A percentile compares a stretch with the other conserved stretches of the same genome.
phyloP scores from a whole-genome alignment of 1,140 invertebrate genomes.

The Himalopsyche phryganea region DNA sequence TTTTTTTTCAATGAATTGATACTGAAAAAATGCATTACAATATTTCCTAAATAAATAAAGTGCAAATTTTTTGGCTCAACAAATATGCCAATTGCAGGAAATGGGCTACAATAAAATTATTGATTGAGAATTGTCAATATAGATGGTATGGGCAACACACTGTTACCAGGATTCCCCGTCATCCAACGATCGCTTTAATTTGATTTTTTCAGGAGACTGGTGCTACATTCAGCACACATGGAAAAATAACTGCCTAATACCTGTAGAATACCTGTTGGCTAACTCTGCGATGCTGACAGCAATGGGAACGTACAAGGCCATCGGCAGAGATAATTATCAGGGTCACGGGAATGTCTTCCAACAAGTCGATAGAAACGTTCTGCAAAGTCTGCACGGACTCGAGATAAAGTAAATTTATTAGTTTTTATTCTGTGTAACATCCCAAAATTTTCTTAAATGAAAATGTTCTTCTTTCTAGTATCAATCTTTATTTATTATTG shows the following conservation, averaged over 20 bases:
- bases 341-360: constrained; percentile 10
- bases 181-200: no score
- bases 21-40: no score
- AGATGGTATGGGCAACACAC: no score
- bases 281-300: constrained; percentile 14
- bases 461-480: background rate
- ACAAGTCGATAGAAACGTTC: constrained; percentile 15
- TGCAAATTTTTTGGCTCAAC: no score
- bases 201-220: constrained; percentile 30
- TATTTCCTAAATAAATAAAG: no score
- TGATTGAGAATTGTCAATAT: no score
- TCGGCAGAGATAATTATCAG: constrained; percentile 8
- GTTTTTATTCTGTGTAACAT: background rate
- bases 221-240: constrained; percentile 15
- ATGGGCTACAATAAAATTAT: no score
- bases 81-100: no score
- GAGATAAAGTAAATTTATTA: constrained; percentile 15
- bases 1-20: no score
- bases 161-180: no score
- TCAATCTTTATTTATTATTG: no score
- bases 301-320: constrained; percentile 16
- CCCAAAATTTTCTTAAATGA: no score
- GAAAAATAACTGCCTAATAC: constrained; percentile 24
- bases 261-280: constrained; percentile 18
- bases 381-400: constrained; percentile 17